Evolutionary conservation across 2,113 vertebrate species (phyloP), one percentile per base, ranked within the genome.

Genomic region (Sinocyclocheilus anshuiensis): DNA sequence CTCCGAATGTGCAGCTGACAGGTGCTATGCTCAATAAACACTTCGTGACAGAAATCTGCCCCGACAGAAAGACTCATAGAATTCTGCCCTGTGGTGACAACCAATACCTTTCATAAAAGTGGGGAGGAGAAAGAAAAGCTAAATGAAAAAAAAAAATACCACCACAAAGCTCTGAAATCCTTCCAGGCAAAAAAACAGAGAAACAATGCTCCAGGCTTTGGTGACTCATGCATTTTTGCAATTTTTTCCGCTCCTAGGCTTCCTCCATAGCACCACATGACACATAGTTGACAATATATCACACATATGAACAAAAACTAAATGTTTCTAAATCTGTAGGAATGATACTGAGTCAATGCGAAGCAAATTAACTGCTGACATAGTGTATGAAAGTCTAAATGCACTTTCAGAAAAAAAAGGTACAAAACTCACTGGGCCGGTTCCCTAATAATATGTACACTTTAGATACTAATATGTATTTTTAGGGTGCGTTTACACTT

Each of bases 21-120:
- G 83, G 89, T 91, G 90, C 89, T 90, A 86, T 82, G 84, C 61
- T 82, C 91, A 91, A 92, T 87, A 89, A 86, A 83, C 77, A 72
- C 63, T 90, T 92, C 63, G 86, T 86, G 67, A 85, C 80, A 83
- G 24, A 84, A 83, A 88, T 89, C 87, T 89, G 84, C 65, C 77
- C 71, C 36, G 74, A 86, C 88, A 91, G 85, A 50, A 86, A 90
- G 53, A 55, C 75, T 81, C 45, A 79, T 48, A 87, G 33, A 88
- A 78, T 89, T 11, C 13, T 61, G 71, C 63, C 48, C 36, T 29
- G 59, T 81, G 42, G 76, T 89, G 57, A 86, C 59, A 81, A 42
- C 63, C 69, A 57, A 86, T 65, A 18, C 24, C 6, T 84, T 8
- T 53, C n/a, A 80, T 88, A 72, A 84, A 61, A 76, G 80, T 53